Conservation (phyloP, 2,797 vertebrate genomes). For the Melanotaenia maccullochi region DNA sequence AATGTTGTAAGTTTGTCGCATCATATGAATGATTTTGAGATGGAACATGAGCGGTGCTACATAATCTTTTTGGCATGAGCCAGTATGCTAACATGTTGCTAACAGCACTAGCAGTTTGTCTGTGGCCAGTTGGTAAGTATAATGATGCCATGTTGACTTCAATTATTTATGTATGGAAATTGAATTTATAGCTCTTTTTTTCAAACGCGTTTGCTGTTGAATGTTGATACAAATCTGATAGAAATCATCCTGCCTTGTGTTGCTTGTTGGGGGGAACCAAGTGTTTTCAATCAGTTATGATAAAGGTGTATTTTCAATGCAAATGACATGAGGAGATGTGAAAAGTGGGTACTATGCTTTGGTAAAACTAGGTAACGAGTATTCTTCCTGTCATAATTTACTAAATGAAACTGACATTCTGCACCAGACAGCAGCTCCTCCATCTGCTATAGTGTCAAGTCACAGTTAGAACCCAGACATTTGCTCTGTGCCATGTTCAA, state of each 20-base stretch:
- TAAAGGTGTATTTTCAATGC: neutral
- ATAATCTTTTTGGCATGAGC: neutral
- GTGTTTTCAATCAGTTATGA: neutral
- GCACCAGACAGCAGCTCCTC: neutral
- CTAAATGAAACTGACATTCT: neutral
- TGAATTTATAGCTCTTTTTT: neutral
- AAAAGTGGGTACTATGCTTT: neutral
- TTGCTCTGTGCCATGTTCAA: neutral
- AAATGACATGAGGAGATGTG: neutral
- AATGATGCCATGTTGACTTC: neutral
- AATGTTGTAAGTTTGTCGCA: neutral
- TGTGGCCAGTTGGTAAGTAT: neutral
- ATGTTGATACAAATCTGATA: neutral
- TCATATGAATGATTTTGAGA: neutral
- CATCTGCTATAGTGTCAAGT: slow-evolving; percentile 11
- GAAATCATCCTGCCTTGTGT: neutral
- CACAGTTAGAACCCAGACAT: slow-evolving; percentile 13
- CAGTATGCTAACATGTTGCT: neutral
- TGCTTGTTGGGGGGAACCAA: neutral
- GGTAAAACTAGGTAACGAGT: neutral
- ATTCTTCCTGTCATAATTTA: neutral
- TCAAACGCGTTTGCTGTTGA: neutral
- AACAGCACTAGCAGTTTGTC: neutral
- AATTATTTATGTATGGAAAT: neutral
- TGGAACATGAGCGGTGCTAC: neutral